These are phyloP conservation scores for Cepaea nemoralis DNA, from an alignment of 1,140 invertebrate species.

Conservation along the genomic window DNA sequence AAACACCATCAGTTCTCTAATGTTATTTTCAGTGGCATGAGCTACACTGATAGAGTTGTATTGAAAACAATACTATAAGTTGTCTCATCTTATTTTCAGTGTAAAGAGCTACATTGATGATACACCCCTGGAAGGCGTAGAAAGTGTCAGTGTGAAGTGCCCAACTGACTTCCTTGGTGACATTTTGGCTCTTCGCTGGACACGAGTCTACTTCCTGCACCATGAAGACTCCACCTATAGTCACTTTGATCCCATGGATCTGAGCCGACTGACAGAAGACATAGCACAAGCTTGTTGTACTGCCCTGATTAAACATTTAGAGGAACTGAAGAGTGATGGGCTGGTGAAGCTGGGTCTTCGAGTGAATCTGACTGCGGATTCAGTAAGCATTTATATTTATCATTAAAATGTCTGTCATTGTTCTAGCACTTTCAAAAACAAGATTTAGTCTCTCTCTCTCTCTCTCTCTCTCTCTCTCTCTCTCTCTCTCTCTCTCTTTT, in stretches of 20 bases:
- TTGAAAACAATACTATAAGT: too few relatives aligned
- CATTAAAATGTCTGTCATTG: too few relatives aligned
- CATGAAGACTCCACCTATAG: constrained; percentile 62
- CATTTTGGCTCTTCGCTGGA: constrained; percentile 82
- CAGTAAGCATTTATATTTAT: constrained; percentile 81
- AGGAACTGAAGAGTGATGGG: constrained; percentile 80
- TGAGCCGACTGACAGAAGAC: constrained; percentile 84
- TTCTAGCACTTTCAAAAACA: too few relatives aligned
- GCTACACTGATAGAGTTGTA: too few relatives aligned
- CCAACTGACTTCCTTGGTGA: constrained; percentile 83
- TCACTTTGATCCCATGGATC: constrained; percentile 79
- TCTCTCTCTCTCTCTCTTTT: too few relatives aligned
- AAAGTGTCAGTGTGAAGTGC: constrained; percentile 87
- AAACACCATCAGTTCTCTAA: too few relatives aligned
- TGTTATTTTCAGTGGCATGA: too few relatives aligned
- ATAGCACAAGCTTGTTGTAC: constrained; percentile 84
- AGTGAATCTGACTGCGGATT: constrained; percentile 82
- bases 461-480: too few relatives aligned
- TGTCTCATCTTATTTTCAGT: constrained; percentile 73
- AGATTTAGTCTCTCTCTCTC: too few relatives aligned
- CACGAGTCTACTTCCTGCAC: constrained; percentile 86
- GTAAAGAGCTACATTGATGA: constrained; percentile 86
- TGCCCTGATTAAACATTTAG: constrained; percentile 83
- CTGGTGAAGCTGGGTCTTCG: constrained; percentile 83
- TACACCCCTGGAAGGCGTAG: constrained; percentile 82